Conservation (phyloP, 2,888 invertebrate genomes). For the Gymnosoma rotundatum region DNA sequence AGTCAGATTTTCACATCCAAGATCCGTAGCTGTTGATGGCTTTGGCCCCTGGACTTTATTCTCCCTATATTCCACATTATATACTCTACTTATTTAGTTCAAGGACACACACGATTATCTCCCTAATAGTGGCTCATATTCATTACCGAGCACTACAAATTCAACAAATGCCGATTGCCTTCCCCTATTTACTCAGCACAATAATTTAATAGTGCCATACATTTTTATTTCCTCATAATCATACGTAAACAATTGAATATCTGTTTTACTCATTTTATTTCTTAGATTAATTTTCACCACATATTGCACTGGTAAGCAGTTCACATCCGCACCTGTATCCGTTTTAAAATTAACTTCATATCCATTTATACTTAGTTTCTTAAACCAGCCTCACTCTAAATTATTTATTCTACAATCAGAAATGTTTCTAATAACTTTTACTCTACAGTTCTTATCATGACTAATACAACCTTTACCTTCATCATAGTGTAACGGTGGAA, state of each 20-base stretch:
- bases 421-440: constrained; percentile 9
- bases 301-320: constrained; percentile 12
- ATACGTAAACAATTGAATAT: no score
- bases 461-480: constrained; percentile 3
- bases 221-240: no score
- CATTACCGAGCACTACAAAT: constrained; percentile 7
- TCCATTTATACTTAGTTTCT: not conserved
- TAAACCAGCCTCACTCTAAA: constrained; percentile 15
- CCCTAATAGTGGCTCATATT: constrained; percentile 16
- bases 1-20: no score
- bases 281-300: not conserved
- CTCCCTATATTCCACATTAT: not conserved
- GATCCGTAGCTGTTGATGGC: no score
- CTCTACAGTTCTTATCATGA: not conserved
- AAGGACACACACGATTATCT: not conserved
- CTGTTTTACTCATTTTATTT: not conserved
- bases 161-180: not conserved
- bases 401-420: constrained; percentile 32
- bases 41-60: no score
- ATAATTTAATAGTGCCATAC: not conserved
- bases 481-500: no score
- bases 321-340: constrained; percentile 21
- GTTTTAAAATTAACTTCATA: constrained; percentile 1
- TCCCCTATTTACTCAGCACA: not conserved
- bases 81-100: not conserved